phyloP scores from a whole-genome alignment of 2,113 vertebrate genomes.

The Eonycteris spelaea region DNA sequence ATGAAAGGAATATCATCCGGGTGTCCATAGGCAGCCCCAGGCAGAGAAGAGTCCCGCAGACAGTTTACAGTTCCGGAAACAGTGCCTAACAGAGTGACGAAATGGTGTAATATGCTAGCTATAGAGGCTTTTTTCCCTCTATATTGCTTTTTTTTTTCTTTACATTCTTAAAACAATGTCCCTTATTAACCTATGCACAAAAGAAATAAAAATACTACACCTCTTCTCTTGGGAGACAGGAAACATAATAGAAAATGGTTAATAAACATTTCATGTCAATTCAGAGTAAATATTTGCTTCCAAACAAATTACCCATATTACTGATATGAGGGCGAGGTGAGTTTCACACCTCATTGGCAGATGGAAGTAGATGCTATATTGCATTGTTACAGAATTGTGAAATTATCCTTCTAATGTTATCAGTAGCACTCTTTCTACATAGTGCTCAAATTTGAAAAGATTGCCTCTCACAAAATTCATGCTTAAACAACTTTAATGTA shows the following conservation, averaged over 20 bases:
- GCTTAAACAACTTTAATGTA: constrained; percentile 72
- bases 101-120: background rate
- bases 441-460: constrained; percentile 60
- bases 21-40: rapidly evolving
- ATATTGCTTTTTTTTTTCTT: background rate
- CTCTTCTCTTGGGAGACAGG: background rate
- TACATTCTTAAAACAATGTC: background rate
- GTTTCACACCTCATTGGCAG: constrained; percentile 54
- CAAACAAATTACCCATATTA: constrained; percentile 71
- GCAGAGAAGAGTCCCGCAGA: background rate
- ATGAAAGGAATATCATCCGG: background rate
- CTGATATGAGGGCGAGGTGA: constrained; percentile 50
- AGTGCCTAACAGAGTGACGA: background rate
- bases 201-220: background rate
- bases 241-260: constrained; percentile 63
- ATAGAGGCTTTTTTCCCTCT: background rate
- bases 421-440: constrained; percentile 51
- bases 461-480: constrained; percentile 64
- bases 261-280: constrained; percentile 51
- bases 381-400: constrained; percentile 45
- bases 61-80: background rate
- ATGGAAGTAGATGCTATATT: constrained; percentile 34
- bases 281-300: constrained; percentile 74
- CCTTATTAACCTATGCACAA: background rate
- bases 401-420: constrained; percentile 60